phyloP scores from a whole-genome alignment of 2,113 vertebrate species.

The Tonatia bakeri region DNA sequence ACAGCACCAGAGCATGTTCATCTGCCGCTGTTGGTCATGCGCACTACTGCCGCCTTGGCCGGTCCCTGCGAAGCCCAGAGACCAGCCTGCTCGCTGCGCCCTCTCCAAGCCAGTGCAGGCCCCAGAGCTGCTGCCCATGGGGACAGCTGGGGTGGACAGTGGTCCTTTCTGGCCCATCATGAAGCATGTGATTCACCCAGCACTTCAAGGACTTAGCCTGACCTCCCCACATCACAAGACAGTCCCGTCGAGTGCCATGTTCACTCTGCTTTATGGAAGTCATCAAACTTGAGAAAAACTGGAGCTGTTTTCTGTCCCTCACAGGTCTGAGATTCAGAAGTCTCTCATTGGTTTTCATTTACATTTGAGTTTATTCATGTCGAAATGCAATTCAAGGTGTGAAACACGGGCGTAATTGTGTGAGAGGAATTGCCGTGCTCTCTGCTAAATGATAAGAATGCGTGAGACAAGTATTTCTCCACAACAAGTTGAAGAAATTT shows the following conservation, averaged over 20 bases:
- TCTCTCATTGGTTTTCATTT: constrained; percentile 8
- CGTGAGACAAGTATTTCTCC: not conserved
- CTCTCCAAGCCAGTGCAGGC: not conserved
- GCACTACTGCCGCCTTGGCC: no score
- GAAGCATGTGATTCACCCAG: not conserved
- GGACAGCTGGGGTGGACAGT: not conserved
- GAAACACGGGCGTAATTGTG: not conserved
- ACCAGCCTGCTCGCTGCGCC: not conserved
- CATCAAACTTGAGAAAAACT: not conserved
- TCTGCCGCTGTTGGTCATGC: not conserved
- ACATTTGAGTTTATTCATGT: not conserved
- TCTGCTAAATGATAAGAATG: not conserved
- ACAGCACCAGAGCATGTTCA: not conserved
- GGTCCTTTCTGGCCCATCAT: not conserved
- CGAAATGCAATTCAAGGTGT: constrained; percentile 18
- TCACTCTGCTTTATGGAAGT: not conserved
- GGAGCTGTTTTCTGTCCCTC: not conserved
- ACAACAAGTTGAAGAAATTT: not conserved
- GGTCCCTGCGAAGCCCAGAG: not conserved
- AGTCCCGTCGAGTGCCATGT: not conserved
- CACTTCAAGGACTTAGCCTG: no score
- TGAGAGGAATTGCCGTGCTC: constrained; percentile 16
- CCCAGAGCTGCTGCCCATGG: no score
- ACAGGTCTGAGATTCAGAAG: constrained; percentile 26
- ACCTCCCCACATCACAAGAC: not conserved